Evolutionary conservation across 2,113 vertebrate species (phyloP).

Genomic region (human (Homo sapiens)): GRCh38 chr2:142957501-142958000

Average conservation of each 20-base stretch:
- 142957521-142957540: background rate
- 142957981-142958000: background rate
- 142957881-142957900: background rate
- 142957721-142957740: constrained; percentile 59
- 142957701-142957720: constrained; percentile 89
- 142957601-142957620: constrained; percentile 23
- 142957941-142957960: background rate
- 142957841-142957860: background rate
- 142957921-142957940: background rate
- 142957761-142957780: constrained; percentile 19
- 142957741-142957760: constrained; percentile 10
- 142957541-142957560: background rate
- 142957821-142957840: background rate
- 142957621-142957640: constrained; percentile 82
- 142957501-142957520: background rate
- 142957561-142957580: constrained; percentile 21
- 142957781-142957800: constrained; percentile 39
- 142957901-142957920: background rate
- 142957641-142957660: constrained; percentile 95
- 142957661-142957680: constrained; percentile 87
- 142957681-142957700: constrained; percentile 88
- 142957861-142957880: constrained; percentile 38
- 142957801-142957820: constrained; percentile 54
- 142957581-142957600: background rate
- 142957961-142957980: background rate